Percentiles rank a stretch among this genome's conserved stretches.
phyloP scores from a whole-genome alignment of 2,797 vertebrate genomes.

The Pipistrellus nathusii region DNA sequence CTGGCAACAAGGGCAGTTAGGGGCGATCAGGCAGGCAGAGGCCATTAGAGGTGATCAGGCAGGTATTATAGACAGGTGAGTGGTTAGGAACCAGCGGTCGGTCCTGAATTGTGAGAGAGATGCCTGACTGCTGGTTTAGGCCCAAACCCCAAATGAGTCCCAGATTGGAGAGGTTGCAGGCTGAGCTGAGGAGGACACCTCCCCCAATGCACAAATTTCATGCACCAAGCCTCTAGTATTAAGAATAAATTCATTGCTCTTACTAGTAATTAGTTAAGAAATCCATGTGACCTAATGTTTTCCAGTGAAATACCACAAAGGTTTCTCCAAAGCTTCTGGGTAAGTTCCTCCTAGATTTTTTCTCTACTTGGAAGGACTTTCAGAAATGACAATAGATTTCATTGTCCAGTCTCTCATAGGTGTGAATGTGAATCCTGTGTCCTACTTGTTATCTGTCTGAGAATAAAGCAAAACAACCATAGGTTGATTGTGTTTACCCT shows the following conservation, averaged over 20 bases:
- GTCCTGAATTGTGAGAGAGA: too few relatives aligned
- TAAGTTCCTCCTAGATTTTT: neutral
- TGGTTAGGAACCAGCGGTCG: rapidly evolving
- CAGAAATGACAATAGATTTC: neutral
- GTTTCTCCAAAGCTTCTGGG: neutral
- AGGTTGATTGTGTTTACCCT: slow-evolving; percentile 25
- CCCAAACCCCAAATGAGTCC: too few relatives aligned
- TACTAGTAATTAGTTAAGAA: neutral
- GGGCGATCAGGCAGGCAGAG: too few relatives aligned
- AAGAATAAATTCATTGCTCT: neutral
- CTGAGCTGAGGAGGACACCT: too few relatives aligned
- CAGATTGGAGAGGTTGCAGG: too few relatives aligned
- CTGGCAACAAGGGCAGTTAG: too few relatives aligned
- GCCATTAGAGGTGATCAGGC: too few relatives aligned
- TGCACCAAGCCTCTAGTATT: neutral
- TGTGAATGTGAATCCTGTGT: neutral
- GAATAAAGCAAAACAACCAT: slow-evolving; percentile 8
- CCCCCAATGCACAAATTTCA: too few relatives aligned
- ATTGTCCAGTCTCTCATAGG: neutral
- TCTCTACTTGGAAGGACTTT: neutral
- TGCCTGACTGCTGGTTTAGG: too few relatives aligned
- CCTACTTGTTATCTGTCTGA: neutral
- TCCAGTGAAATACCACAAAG: neutral
- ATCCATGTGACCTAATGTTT: neutral
- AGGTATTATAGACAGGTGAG: too few relatives aligned